Conservation (phyloP, 2,113 vertebrate species). For the Scatophagus argus region DNA sequence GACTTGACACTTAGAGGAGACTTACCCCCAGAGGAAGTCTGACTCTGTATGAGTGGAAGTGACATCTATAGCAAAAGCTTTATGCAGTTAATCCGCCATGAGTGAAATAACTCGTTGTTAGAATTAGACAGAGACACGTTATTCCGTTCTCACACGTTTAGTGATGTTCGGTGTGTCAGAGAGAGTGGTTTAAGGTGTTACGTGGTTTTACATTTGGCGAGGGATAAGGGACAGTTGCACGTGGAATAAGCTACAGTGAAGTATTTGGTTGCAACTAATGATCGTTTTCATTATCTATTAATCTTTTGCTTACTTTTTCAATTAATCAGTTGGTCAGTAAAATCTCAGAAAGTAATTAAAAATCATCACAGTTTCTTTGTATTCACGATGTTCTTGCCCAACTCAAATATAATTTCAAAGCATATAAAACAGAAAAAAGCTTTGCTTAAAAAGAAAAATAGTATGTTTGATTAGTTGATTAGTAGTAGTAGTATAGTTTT, state of each 20-base stretch:
- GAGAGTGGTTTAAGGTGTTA: conserved; percentile 4
- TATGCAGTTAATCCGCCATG: conserved; percentile 13
- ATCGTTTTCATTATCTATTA: background rate
- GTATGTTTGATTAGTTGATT: background rate
- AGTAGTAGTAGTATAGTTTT: conserved; percentile 1
- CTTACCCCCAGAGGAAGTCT: conserved; percentile 33
- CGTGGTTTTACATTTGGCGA: background rate
- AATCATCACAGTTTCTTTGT: background rate
- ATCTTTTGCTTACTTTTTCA: background rate
- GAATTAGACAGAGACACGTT: conserved; percentile 11
- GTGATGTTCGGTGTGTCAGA: conserved; percentile 3
- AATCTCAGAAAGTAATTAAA: background rate
- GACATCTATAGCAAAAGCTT: conserved; percentile 25
- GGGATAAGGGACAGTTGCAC: no score
- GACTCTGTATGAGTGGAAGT: conserved; percentile 1
- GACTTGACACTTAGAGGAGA: conserved; percentile 58
- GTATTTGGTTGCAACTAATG: background rate
- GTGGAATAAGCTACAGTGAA: background rate
- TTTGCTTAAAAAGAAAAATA: background rate
- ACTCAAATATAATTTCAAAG: background rate
- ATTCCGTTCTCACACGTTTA: background rate
- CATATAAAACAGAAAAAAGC: background rate
- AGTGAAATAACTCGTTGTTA: conserved; percentile 24
- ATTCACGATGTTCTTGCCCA: background rate
- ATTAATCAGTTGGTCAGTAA: background rate